A percentile compares a stretch with the other conserved stretches of the same genome.
Evolutionary conservation across 2,797 vertebrate species (phyloP).

Genomic region (Manis crassicaudata): DNA sequence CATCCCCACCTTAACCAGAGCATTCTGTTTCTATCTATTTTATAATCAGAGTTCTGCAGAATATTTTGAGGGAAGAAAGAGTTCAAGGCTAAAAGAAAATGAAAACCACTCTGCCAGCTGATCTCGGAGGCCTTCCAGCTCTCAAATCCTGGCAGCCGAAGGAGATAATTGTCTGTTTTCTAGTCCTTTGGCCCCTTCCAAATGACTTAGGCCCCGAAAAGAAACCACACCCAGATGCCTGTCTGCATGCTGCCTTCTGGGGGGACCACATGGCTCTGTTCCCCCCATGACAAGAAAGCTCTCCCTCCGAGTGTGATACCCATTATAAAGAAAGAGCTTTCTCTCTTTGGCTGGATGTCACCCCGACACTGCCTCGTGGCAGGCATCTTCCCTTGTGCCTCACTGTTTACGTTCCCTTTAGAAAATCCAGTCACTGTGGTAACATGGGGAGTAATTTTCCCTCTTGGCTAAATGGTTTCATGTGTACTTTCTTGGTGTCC

Average conservation of each 20-base stretch:
- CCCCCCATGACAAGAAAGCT: neutral
- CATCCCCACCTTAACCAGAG: neutral
- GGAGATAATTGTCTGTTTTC: slow-evolving; percentile 44
- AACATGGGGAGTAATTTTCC: neutral
- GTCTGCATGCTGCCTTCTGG: neutral
- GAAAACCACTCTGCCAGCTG: slow-evolving; percentile 32
- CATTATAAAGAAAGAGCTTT: neutral
- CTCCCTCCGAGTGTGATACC: neutral
- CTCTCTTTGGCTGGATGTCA: neutral
- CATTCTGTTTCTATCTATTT: slow-evolving; percentile 55
- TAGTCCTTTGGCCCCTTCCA: slow-evolving; percentile 4
- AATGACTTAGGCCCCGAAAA: slow-evolving; percentile 35
- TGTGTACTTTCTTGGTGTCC: neutral
- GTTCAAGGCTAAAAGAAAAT: slow-evolving; percentile 60
- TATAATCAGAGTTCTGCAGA: slow-evolving; percentile 57
- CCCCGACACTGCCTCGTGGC: fast-evolving
- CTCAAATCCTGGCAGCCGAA: neutral
- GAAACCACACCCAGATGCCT: slow-evolving; percentile 27
- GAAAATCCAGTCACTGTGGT: neutral
- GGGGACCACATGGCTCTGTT: neutral
- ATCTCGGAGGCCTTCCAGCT: neutral
- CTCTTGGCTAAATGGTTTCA: neutral
- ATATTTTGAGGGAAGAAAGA: slow-evolving; percentile 56
- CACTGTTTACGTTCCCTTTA: neutral
- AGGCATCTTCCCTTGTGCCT: neutral